These are phyloP conservation scores for Urocyon cinereoargenteus DNA, from an alignment of 2,797 vertebrate species.

Conservation along the genomic window DNA sequence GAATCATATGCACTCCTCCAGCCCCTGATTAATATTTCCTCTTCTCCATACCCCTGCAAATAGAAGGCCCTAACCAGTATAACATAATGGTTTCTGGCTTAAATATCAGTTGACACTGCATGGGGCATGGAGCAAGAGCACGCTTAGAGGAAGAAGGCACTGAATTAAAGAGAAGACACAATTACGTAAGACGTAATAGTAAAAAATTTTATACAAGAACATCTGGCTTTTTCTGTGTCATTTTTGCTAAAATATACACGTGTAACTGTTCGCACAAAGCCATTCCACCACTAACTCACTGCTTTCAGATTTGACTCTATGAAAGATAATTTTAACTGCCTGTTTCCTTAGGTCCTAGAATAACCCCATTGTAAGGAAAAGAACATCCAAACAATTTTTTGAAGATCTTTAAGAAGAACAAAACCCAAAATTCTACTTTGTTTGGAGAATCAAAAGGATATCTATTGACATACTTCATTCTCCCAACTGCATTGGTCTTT, in stretches of 20 bases:
- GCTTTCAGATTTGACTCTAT: slow-evolving; percentile 62
- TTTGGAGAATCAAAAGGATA: slow-evolving; percentile 50
- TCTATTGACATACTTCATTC: slow-evolving; percentile 16
- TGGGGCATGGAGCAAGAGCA: slow-evolving; percentile 23
- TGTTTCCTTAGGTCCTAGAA: slow-evolving; percentile 49
- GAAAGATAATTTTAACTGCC: background rate
- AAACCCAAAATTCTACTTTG: slow-evolving; percentile 63
- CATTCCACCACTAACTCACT: slow-evolving; percentile 34
- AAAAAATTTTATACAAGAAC: slow-evolving; percentile 68
- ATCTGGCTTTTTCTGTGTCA: slow-evolving; percentile 69
- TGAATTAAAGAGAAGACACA: slow-evolving; percentile 74
- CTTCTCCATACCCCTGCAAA: background rate
- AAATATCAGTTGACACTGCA: background rate
- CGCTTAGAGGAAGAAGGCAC: slow-evolving; percentile 79
- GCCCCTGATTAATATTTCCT: slow-evolving; percentile 32
- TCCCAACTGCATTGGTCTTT: slow-evolving; percentile 35
- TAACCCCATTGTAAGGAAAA: slow-evolving; percentile 8
- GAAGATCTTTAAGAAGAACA: slow-evolving; percentile 45
- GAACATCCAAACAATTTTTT: slow-evolving; percentile 60
- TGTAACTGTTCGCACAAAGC: slow-evolving; percentile 67
- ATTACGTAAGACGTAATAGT: slow-evolving; percentile 31
- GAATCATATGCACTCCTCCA: background rate
- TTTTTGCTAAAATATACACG: slow-evolving; percentile 61
- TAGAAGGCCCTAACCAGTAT: background rate
- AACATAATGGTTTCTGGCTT: slow-evolving; percentile 19